Conservation (phyloP, 1,140 invertebrate species). For the Vanessa atalanta region DNA sequence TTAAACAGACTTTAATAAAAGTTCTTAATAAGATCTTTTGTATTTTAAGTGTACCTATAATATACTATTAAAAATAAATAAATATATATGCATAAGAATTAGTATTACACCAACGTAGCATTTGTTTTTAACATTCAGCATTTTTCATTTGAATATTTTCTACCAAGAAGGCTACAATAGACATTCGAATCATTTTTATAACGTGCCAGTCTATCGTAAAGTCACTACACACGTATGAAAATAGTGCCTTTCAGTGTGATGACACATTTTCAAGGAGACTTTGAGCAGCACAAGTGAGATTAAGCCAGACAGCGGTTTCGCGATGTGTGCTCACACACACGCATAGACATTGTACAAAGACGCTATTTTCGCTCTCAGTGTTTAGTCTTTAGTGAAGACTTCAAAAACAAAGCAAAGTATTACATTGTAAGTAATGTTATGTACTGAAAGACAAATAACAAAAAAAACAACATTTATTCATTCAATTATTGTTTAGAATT, state of each 20-base stretch:
- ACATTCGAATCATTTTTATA: neutral
- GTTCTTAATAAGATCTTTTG: too few species aligned
- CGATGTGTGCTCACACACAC: conserved; percentile 35
- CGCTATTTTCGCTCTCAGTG: conserved; percentile 14
- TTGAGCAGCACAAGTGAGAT: conserved; percentile 64
- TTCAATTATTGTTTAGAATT: too few species aligned
- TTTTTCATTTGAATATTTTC: too few species aligned
- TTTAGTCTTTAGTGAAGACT: conserved; percentile 4
- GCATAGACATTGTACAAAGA: conserved; percentile 18
- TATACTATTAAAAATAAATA: too few species aligned
- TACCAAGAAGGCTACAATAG: neutral
- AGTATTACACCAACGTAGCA: too few species aligned
- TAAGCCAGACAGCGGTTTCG: conserved; percentile 56
- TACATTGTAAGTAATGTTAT: neutral
- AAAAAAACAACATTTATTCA: too few species aligned
- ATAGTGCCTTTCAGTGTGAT: conserved; percentile 71
- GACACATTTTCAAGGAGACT: conserved; percentile 68
- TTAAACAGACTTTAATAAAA: too few species aligned
- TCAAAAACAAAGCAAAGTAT: neutral
- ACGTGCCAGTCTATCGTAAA: conserved; percentile 27
- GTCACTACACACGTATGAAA: conserved; percentile 59
- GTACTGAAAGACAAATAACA: too few species aligned
- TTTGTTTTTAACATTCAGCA: too few species aligned
- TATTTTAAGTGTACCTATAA: too few species aligned
- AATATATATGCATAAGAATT: too few species aligned